Conservation (phyloP, 2,888 invertebrate species). For the Liopterus haemorrhoidalis region DNA sequence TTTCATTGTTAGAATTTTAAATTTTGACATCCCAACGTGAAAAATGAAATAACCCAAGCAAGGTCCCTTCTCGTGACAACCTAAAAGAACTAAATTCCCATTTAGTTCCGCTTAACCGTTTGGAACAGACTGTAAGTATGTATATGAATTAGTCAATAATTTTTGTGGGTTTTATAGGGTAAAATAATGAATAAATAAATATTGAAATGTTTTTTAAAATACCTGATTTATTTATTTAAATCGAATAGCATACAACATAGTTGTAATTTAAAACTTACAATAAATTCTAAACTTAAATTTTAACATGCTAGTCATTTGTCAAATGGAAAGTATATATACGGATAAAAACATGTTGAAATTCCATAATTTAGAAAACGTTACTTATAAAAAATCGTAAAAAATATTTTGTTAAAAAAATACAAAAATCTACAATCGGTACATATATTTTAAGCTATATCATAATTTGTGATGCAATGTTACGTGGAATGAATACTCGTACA, state of each 20-base stretch:
- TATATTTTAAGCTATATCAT: constrained; percentile 35
- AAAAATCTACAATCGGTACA: constrained; percentile 44
- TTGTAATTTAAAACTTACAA: constrained; percentile 40
- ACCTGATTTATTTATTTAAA: constrained; percentile 46
- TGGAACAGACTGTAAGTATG: no score
- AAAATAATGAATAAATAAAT: no score
- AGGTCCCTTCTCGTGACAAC: no score
- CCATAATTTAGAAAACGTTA: constrained; percentile 16
- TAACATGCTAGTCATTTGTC: constrained; percentile 36
- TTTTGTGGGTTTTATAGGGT: no score
- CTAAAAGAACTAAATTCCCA: no score
- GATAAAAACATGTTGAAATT: constrained; percentile 18
- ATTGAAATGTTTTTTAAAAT: no score
- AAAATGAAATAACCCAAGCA: no score
- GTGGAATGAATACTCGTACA: constrained; percentile 46
- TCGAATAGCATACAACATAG: constrained; percentile 48
- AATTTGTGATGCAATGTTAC: constrained; percentile 41
- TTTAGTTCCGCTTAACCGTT: no score
- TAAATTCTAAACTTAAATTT: constrained; percentile 42
- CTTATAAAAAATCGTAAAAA: constrained; percentile 21
- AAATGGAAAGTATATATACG: constrained; percentile 19
- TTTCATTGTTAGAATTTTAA: no score
- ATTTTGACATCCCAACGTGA: no score
- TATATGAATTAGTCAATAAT: no score
- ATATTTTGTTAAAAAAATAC: constrained; percentile 44